These are phyloP conservation scores for Anastatus disparis DNA, from an alignment of 1,140 invertebrate species.

Conservation along the genomic window DNA sequence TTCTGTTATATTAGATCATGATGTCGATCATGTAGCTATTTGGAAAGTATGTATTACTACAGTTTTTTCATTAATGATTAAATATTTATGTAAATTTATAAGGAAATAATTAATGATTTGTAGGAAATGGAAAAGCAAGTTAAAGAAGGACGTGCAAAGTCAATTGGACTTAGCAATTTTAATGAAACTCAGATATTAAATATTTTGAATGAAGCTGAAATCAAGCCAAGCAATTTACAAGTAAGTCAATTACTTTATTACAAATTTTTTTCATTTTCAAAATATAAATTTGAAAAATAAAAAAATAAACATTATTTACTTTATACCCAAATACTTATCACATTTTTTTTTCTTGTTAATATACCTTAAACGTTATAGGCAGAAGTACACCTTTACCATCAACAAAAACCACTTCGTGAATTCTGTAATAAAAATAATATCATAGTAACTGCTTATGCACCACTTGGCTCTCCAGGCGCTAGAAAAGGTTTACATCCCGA, in stretches of 20 bases:
- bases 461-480: constrained; percentile 78
- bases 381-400: constrained; percentile 84
- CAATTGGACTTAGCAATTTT: constrained; percentile 85
- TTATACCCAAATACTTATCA: too few species aligned
- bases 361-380: too few species aligned
- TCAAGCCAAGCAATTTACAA: constrained; percentile 79
- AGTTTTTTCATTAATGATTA: not conserved
- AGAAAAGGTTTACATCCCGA: constrained; percentile 60
- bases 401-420: constrained; percentile 79
- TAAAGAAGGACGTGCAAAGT: constrained; percentile 71
- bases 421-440: constrained; percentile 80
- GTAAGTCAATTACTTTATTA: constrained; percentile 55
- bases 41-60: constrained; percentile 75
- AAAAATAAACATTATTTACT: constrained; percentile 25
- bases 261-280: not conserved
- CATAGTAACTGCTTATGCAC: constrained; percentile 83
- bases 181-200: constrained; percentile 75
- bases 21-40: constrained; percentile 75
- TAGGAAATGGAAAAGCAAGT: constrained; percentile 82
- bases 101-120: too few species aligned
- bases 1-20: constrained; percentile 71
- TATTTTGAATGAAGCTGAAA: constrained; percentile 72
- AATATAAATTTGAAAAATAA: not conserved
- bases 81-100: constrained; percentile 43
- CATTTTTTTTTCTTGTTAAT: too few species aligned